Evolutionary conservation across 1,140 invertebrate species (phyloP), one percentile per base, ranked within the genome.

Genomic region (Brachionus asplanchnoidis): DNA sequence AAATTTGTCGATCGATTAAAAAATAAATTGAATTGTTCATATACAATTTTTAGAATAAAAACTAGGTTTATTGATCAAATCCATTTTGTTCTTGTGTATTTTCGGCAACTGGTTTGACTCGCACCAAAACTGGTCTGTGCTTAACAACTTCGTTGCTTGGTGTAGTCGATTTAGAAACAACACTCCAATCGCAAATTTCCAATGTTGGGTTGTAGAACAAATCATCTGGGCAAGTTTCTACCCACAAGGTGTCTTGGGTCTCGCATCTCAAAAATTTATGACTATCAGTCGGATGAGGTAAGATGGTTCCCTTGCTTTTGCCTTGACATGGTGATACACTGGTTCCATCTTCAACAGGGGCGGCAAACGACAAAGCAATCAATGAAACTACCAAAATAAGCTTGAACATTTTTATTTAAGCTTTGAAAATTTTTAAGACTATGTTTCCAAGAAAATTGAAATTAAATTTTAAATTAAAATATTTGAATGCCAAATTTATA

Each of bases 141-240:
- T 82, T 82, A 5, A 82, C 79, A 65, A 82, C 26, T 60, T 65
- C 23, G 23, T 12, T 82, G 32, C 50, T 60, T 60, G 42, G 36
- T 20, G 79, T 82, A 28, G 50, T 82, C 32, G 79, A 42, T 60
- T 68, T 82, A 36, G 79, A 46, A 12, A 65, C 20, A 42, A 42
- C 36, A 60, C 42, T 46, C 79, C 79, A 82, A 36, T 82, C 79
- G 28, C 79, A 82, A 20, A 65, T 32, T 23, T 60, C 9, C 9
- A 42, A 44, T 40, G 36, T 44, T 82, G 79, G 79, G 44, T 82
- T 82, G 17, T 65, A 82, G 53, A 82, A 82, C 36, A 82, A 44
- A 26, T 65, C 79, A 82, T 82, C 79, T 40, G 79, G 79, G 14
- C 79, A 82, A 40, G 79, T 82, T 68, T 82, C 79, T 42, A 82